phyloP scores from a whole-genome alignment of 1,140 invertebrate species.

The Zaprionus inermis region DNA sequence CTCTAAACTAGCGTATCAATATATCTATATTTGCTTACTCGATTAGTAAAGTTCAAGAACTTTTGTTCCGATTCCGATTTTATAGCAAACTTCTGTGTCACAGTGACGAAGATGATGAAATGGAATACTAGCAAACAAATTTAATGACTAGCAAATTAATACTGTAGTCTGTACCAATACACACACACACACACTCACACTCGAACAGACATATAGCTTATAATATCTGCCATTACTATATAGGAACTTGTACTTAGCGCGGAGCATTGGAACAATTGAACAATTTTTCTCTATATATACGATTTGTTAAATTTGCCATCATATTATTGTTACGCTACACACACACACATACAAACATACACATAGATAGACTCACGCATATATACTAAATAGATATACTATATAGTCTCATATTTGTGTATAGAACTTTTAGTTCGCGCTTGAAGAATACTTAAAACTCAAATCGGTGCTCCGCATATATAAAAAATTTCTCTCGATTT shows the following conservation, averaged over 20 bases:
- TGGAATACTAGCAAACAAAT: constrained; percentile 83
- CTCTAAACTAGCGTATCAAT: constrained; percentile 40
- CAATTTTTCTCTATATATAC: constrained; percentile 37
- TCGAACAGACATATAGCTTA: constrained; percentile 61
- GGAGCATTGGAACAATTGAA: constrained; percentile 62
- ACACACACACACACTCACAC: constrained; percentile 34
- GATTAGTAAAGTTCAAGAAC: constrained; percentile 58
- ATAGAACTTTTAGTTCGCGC: constrained; percentile 46
- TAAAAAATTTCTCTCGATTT: constrained; percentile 45
- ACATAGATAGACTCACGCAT: neutral
- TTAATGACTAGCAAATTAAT: constrained; percentile 66
- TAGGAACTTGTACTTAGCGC: constrained; percentile 45
- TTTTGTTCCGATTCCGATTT: constrained; percentile 57
- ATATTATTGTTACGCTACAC: constrained; percentile 59
- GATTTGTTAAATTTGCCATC: constrained; percentile 52
- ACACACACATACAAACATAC: constrained; percentile 2
- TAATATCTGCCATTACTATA: constrained; percentile 69
- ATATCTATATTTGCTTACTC: constrained; percentile 29
- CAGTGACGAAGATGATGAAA: constrained; percentile 84
- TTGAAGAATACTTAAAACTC: neutral
- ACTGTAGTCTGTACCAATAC: constrained; percentile 71
- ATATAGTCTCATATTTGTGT: constrained; percentile 20
- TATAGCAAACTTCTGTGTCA: constrained; percentile 84
- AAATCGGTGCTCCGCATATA: constrained; percentile 49
- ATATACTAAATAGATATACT: constrained; percentile 8